Conservation (phyloP, 2,113 vertebrate genomes). For the Lagopus muta region DNA sequence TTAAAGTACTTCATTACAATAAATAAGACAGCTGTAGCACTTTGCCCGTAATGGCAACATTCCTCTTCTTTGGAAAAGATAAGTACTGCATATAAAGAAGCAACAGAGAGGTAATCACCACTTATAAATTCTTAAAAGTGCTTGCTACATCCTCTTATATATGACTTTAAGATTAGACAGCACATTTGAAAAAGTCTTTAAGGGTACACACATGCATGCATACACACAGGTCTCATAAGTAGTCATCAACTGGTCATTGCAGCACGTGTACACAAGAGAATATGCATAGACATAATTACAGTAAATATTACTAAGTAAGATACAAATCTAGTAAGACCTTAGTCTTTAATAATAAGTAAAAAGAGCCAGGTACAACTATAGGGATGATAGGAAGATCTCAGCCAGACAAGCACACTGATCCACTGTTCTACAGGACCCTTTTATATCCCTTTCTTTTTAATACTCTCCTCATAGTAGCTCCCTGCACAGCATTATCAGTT, state of each 20-base stretch:
- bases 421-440: background rate
- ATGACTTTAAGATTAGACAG: background rate
- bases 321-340: background rate
- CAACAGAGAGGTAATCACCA: background rate
- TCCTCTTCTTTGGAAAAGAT: slow-evolving; percentile 5
- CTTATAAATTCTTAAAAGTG: slow-evolving; percentile 17
- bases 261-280: background rate
- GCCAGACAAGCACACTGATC: background rate
- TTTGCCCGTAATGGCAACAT: slow-evolving; percentile 23
- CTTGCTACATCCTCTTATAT: background rate
- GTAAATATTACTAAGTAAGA: background rate
- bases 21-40: slow-evolving; percentile 38
- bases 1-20: slow-evolving; percentile 56
- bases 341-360: background rate
- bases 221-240: background rate
- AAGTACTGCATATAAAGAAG: slow-evolving; percentile 11
- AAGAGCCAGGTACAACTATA: background rate
- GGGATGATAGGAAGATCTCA: background rate
- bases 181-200: background rate
- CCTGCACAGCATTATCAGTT: background rate
- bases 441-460: background rate
- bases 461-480: background rate
- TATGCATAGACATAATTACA: background rate
- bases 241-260: background rate
- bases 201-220: background rate